Base-by-base conservation (phyloP, 2,113 vertebrate genomes). In the Globicephala melas region DNA sequence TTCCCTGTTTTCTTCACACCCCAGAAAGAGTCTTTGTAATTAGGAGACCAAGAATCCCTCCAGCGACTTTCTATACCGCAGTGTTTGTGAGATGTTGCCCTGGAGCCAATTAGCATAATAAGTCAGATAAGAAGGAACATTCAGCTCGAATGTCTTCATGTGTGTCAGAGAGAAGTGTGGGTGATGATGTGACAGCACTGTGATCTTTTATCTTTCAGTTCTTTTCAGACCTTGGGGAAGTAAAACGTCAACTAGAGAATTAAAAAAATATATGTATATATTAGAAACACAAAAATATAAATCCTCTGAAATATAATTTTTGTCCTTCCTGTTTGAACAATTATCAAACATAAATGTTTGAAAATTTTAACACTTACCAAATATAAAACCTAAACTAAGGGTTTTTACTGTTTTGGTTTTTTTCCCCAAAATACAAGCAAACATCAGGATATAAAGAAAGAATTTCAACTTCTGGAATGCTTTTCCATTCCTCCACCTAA, bases 131-230 rank as follows among this genome's bases (percentile, higher is more conserved):
- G 33, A 77, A 44, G 36, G 63, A 15, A 1, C 44, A 9, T 11
- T 13, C 33, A n/a, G 31, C 9, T n/a, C 44, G 5, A 0, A 12
- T 9, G 67, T 25, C 31, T 53, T 8, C 26, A 17, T 15, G 10
- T 68, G 58, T 31, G 44, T 80, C 36, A 25, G 60, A 17, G 38
- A 65, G 8, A 38, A 50, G 20, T 6, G 0, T 1, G 2, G 2
- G 0, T 10, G 10, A 17, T 12, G 10, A 12, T 13, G 18, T 23
- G n/a, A n/a, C 20, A 50, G 47, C 23, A 9, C 8, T 1, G 5
- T 11, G 55, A 33, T 31, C 36, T 70, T 84, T 68, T 6, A 33
- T 41, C 86, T 86, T 71, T 36, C 71, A 26, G 10, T 36, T 65
- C 58, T 58, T 8, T 58, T 71, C n/a, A 63, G 55, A 38, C 23